These are phyloP conservation scores for Xyliphius kryptos DNA, from an alignment of 2,113 vertebrate species.

Conservation along the genomic window DNA sequence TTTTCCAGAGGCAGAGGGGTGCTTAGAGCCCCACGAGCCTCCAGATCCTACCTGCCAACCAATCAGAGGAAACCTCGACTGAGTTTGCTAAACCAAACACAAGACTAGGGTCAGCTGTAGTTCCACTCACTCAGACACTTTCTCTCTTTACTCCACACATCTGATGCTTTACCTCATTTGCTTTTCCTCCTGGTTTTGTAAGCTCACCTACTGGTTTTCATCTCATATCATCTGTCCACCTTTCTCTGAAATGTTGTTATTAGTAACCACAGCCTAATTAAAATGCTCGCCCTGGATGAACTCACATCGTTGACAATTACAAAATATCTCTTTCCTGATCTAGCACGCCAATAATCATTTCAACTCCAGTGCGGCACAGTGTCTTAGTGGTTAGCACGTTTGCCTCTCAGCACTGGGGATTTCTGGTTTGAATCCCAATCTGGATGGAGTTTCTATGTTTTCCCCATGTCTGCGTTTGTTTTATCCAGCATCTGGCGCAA, in stretches of 20 bases:
- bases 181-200: constrained; percentile 20
- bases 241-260: constrained; percentile 8
- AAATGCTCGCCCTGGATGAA: constrained; percentile 37
- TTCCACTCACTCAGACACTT: constrained; percentile 40
- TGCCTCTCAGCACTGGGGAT: too few species aligned
- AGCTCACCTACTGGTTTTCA: too few species aligned
- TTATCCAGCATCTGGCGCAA: too few species aligned
- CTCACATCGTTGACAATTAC: constrained; percentile 17
- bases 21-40: constrained; percentile 56
- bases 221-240: too few species aligned
- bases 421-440: too few species aligned
- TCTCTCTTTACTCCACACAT: constrained; percentile 7
- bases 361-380: too few species aligned
- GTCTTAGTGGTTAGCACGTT: too few species aligned
- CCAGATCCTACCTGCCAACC: constrained; percentile 65
- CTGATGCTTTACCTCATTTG: constrained; percentile 10
- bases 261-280: constrained; percentile 30
- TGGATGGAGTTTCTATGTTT: too few species aligned
- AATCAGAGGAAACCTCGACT: constrained; percentile 72
- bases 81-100: constrained; percentile 69
- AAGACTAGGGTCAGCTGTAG: constrained; percentile 51
- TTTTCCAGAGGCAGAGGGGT: constrained; percentile 67
- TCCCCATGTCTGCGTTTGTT: too few species aligned
- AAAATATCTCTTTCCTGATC: constrained; percentile 17
- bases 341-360: neutral